phyloP scores from a whole-genome alignment of 1,140 invertebrate species.

The Bombus superbus region DNA sequence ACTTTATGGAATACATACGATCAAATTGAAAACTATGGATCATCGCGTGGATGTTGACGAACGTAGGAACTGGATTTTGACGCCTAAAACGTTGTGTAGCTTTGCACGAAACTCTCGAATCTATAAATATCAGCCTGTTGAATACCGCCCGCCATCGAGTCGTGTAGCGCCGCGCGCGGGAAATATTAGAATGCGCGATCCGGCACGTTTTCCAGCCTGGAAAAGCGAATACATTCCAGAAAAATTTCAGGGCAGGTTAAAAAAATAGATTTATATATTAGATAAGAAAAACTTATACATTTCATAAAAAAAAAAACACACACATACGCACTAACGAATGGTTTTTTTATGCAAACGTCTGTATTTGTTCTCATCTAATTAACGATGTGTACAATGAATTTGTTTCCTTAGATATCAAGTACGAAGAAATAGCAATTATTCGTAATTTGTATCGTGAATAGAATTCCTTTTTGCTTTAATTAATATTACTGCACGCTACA shows the following conservation, averaged over 20 bases:
- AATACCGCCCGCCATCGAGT: constrained; percentile 71
- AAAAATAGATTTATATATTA: background rate
- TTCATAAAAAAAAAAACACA: background rate
- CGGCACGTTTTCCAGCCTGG: constrained; percentile 50
- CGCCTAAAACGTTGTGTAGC: constrained; percentile 70
- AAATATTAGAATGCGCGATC: constrained; percentile 45
- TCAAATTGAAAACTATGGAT: constrained; percentile 25
- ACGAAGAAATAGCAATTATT: constrained; percentile 21
- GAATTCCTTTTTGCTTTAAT: background rate
- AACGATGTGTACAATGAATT: constrained; percentile 52
- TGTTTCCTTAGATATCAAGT: constrained; percentile 21
- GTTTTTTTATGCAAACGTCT: constrained; percentile 29
- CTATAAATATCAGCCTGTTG: constrained; percentile 79
- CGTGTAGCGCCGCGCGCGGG: constrained; percentile 54
- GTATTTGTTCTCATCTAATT: constrained; percentile 52
- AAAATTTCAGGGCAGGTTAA: background rate
- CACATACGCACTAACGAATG: background rate
- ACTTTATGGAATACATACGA: too few species aligned
- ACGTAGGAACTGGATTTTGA: constrained; percentile 70
- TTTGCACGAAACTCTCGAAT: constrained; percentile 74
- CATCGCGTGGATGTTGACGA: constrained; percentile 45
- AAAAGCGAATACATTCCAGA: background rate
- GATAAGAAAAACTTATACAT: background rate
- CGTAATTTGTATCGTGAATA: constrained; percentile 2
- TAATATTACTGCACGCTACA: constrained; percentile 20